These are phyloP conservation scores for Baryphthengus martii DNA, from an alignment of 2,113 vertebrate species.

Conservation along the genomic window DNA sequence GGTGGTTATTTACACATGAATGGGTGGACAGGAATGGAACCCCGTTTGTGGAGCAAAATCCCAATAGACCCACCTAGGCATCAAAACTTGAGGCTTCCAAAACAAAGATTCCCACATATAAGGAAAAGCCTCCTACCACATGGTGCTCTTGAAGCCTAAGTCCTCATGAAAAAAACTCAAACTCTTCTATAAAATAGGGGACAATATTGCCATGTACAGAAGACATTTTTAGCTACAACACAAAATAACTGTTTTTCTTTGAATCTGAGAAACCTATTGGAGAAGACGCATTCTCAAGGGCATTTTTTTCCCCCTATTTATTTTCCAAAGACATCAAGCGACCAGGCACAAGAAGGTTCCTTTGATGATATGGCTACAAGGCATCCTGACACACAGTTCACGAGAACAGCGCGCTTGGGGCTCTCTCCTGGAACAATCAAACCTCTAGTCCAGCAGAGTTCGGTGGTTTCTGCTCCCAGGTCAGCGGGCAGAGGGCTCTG, in stretches of 20 bases:
- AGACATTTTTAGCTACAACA: neutral
- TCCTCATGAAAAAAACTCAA: neutral
- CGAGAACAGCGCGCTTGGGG: neutral
- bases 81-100: neutral
- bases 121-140: rapidly evolving
- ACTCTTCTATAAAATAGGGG: neutral
- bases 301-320: neutral
- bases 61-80: neutral
- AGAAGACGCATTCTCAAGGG: neutral
- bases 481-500: neutral
- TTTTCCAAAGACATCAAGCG: neutral
- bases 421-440: neutral
- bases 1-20: neutral
- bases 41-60: neutral
- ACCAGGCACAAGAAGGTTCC: neutral
- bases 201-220: neutral
- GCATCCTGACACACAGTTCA: neutral
- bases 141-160: neutral
- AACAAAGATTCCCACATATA: neutral
- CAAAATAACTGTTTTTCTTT: neutral
- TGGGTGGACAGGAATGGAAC: neutral
- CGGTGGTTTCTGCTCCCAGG: neutral
- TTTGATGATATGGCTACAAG: neutral
- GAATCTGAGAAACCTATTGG: neutral
- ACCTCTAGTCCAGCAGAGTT: neutral